Base-by-base conservation (phyloP, 2,888 invertebrate genomes). In the Candidula unifasciata region DNA sequence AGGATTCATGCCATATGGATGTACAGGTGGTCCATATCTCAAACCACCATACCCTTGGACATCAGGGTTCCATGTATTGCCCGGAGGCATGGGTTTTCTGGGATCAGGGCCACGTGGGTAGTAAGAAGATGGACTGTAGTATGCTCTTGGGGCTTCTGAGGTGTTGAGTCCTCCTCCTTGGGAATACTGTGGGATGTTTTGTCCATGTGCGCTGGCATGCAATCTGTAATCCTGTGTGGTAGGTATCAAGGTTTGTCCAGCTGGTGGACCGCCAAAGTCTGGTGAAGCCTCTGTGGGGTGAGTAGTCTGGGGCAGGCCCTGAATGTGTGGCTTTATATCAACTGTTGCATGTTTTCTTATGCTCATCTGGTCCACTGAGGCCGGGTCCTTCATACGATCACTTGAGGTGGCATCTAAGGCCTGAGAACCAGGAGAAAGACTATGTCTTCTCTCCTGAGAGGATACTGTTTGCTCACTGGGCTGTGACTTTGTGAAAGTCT, bases 111-210 rank as follows among this genome's bases (percentile, higher is more conserved):
- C 44, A 44, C 69, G 57, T 18, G 54, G 52, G 64, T 57, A 80
- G 33, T 80, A 83, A 18, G 73, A 60, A 24, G 74, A 79, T n/a
- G 76, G 8, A 57, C 54, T 64, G 44, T 85, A 79, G 44, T 85
- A 82, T 8, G 73, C 35, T 2, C 82, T 68, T 54, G 64, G 30
- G 1, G 66, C 18, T 27, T 52, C 80, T 30, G 52, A 18, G 8
- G 18, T n/a, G 69, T 27, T 35, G 27, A 33, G 21, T 1, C 77
- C 52, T 13, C 13, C 33, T 33, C 68, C 27, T 57, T 71, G 77
- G 8, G 57, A 33, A 52, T 71, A 71, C 16, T 78, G 81, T 30
- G 64, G 52, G n/a, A 35, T 8, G 30, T 44, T 71, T 18, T 60
- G 64, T 35, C 71, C 52, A 30, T 37, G 52, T 54, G 54, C 16